Conservation (phyloP, 2,888 invertebrate genomes). For the Patella ulyssiponensis region DNA sequence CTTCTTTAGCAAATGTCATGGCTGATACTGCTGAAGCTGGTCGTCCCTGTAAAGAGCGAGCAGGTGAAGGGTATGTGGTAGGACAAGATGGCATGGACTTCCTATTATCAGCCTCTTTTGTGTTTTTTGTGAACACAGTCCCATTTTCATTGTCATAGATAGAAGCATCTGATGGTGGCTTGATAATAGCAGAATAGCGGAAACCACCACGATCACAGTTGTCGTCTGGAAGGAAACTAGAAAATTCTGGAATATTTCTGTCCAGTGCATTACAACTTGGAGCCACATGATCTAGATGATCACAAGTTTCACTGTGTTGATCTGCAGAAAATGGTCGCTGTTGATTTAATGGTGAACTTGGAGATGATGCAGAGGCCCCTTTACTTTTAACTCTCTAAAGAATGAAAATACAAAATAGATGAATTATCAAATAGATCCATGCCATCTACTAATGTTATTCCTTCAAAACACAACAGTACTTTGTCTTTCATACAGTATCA, state of each 20-base stretch:
- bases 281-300: constrained; percentile 46
- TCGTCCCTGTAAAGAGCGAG: constrained; percentile 26
- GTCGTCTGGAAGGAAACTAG: constrained; percentile 20
- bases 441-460: too few relatives aligned
- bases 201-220: constrained; percentile 26
- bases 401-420: constrained; percentile 14
- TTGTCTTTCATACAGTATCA: too few relatives aligned
- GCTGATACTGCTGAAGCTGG: constrained; percentile 47
- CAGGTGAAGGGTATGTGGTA: constrained; percentile 22
- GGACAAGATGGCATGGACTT: constrained; percentile 43
- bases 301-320: constrained; percentile 31
- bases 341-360: constrained; percentile 75
- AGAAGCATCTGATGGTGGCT: constrained; percentile 51
- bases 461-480: too few relatives aligned
- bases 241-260: constrained; percentile 16
- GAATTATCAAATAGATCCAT: too few relatives aligned
- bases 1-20: constrained; percentile 38
- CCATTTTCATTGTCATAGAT: constrained; percentile 47
- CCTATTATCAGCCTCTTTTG: constrained; percentile 24
- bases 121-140: constrained; percentile 17
- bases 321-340: constrained; percentile 75
- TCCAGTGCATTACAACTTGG: constrained; percentile 3
- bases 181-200: constrained; percentile 41
- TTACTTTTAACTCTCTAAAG: constrained; percentile 77
- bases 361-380: constrained; percentile 82